Evolutionary conservation across 2,113 vertebrate species (phyloP), one percentile per base, ranked within the genome.

Genomic region (Dolichotis patagonum): DNA sequence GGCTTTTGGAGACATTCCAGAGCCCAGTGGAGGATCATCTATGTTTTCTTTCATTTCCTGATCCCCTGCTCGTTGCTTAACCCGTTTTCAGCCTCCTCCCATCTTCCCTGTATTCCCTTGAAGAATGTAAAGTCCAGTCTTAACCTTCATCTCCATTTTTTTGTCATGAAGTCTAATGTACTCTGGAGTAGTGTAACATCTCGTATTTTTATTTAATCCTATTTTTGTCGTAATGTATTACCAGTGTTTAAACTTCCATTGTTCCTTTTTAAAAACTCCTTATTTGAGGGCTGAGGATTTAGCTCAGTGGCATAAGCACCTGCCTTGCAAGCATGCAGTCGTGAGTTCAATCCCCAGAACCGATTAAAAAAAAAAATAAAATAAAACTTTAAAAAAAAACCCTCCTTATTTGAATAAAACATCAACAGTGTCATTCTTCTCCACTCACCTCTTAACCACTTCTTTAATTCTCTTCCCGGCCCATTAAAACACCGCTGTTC

Each of bases 131-230:
- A 80, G 62, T 78, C 26, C 22, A 84, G 26, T 90, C 63, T 86
- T 93, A 65, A 85, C 94, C 81, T 85, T 35, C 65, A 46, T 63
- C 7, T 87, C 46, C n/a, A 26, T 90, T 90, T 96, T 88, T 84
- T 71, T 46, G 38, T 77, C 71, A 11, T 88, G 30, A 88, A 73
- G 26, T 83, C n/a, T 84, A 26, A 78, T 60, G 41, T 20, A 38
- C 38, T 49, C 52, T 78, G 60, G 65, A 56, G 83, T 82, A 71
- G 30, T 93, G 67, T 92, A 77, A 30, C 77, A 84, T 93, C 67
- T 77, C 11, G 35, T 63, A 69, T 46, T 92, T 85, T 89, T 92
- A 30, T 92, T 92, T 46, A 84, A 0, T 91, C 43, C 8, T 85
- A 77, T n/a, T 92, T 58, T 63, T 35, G 12, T 85, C 65, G 14